These are phyloP conservation scores for Furcifer pardalis DNA, from an alignment of 2,797 vertebrate genomes.

Conservation along the genomic window DNA sequence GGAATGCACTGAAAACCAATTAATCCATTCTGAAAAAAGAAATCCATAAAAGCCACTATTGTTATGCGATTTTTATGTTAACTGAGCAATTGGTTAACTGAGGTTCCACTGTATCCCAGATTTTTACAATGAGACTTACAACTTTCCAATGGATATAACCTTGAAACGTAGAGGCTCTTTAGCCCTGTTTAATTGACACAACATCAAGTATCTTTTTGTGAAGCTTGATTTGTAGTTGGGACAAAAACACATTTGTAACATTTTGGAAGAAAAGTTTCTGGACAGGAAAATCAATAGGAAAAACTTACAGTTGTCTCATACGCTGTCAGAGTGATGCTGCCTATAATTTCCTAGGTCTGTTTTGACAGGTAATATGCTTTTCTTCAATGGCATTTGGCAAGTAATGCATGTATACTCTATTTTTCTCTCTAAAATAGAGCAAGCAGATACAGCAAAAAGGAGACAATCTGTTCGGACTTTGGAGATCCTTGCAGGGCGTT, in stretches of 20 bases:
- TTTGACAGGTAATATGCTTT: conserved; percentile 15
- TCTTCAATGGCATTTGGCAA: background rate
- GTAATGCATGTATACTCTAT: background rate
- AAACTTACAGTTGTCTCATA: conserved; percentile 25
- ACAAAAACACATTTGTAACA: conserved; percentile 57
- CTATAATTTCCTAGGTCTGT: background rate
- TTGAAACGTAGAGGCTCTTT: conserved; percentile 61
- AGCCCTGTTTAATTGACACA: conserved; percentile 65
- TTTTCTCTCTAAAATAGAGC: background rate
- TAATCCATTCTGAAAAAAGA: too few relatives aligned
- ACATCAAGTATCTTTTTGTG: conserved; percentile 62
- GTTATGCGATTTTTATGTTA: too few relatives aligned
- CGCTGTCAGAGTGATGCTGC: background rate
- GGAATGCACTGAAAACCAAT: too few relatives aligned
- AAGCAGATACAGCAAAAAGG: background rate
- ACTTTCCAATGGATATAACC: conserved; percentile 62
- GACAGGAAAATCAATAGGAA: conserved; percentile 48
- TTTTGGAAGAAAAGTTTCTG: conserved; percentile 45
- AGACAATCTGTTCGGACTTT: background rate
- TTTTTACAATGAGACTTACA: conserved; percentile 69
- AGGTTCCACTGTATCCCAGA: too few relatives aligned
- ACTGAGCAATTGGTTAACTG: too few relatives aligned
- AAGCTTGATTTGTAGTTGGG: conserved; percentile 46
- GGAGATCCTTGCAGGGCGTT: background rate
- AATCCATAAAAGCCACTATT: too few relatives aligned